Evolutionary conservation across 2,797 vertebrate species (phyloP), one percentile per base, ranked within the genome.

Genomic region (Trematomus bernacchii): DNA sequence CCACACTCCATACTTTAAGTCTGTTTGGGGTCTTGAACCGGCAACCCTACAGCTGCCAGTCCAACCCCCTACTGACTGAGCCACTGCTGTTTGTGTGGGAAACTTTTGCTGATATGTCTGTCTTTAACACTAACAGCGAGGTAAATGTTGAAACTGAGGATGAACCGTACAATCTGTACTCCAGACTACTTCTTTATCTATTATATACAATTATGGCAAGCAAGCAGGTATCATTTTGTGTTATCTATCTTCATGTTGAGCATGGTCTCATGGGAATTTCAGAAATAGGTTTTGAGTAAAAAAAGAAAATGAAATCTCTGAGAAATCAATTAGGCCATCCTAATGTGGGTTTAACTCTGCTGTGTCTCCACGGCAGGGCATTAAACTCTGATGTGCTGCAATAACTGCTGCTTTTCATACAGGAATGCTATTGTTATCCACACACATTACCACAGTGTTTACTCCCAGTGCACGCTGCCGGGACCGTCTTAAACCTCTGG

Each of bases 401-500:
- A 62, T 71, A 77, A 64, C 58, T 78, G 69, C 60, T 77, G 60
- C 68, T 82, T 81, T 79, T 79, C 73, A 69, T 59, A 76, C 76
- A 84, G 77, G 76, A 83, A 82, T 78, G 80, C 80, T 82, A 76
- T 82, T 84, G 81, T 85, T 75, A 82, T 51, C 18, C 80, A 74
- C 72, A 79, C 76, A 76, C 79, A 80, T 66, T 50, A 83, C 77
- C 84, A 69, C 73, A 68, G 73, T 89, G 87, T 87, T 88, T 88
- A 86, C 79, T 72, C 65, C 61, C 53, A 52, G 74, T 71, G 71
- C 70, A 67, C 11, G 19, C 48, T 64, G n/a, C 78, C n/a, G 53
- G 30, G 16, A 64, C 65, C 10, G 63, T 66, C 76, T 70, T n/a
- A 85, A 89, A 85, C 66, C 78, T 85, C 75, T 81, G 83, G 68